Evolutionary conservation across 2,888 invertebrate genomes (phyloP), one percentile per base, ranked within the genome.

Genomic region (Dolichomitus sp.): DNA sequence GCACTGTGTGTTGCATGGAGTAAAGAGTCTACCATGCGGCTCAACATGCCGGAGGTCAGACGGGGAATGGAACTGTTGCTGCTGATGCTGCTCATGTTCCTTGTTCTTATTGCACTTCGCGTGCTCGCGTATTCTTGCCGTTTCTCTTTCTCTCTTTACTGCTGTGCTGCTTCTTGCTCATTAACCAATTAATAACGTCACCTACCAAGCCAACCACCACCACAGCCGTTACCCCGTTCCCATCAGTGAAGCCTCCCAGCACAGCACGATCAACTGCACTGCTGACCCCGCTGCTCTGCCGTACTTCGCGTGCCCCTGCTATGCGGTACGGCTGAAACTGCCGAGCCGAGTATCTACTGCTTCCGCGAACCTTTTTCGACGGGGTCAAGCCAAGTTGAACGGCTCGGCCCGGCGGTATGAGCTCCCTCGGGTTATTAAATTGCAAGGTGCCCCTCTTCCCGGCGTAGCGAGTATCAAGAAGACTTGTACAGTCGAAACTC

Each of bases 161-260:
- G 73, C 70, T 80, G 74, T 84, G 84, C 85, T 83, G 72, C 77
- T 81, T 78, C 84, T 85, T 73, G 84, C 87, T 88, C 88, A 91
- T 91, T 89, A 88, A 90, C 91, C 90, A 90, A 92, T 92, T 92
- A 92, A 90, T 91, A 90, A 91, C 89, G 89, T 90, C 90, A 91
- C 90, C 90, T 90, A 68, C 80, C 63, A 48, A 59, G 77, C 74
- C 76, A 37, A 59, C 63, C 65, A 33, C 65, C 66, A 40, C 50
- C 69, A 37, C 37, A 37, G 9, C 70, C 63, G 66, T 54, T 72
- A 30, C 33, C 70, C 27, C 54, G 42, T 59, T 17, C 12, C 30
- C 42, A 30, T 42, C 50, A 11, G 42, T 23, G 54, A 54, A 37
- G 57, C 45, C 45, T 48, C 19, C 45, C 33, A n/a, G 45, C 70